A percentile compares a stretch with the other conserved stretches of the same genome.
Conservation (phyloP, 2,888 invertebrate species). For the Agonopterix alstromeriana region DNA sequence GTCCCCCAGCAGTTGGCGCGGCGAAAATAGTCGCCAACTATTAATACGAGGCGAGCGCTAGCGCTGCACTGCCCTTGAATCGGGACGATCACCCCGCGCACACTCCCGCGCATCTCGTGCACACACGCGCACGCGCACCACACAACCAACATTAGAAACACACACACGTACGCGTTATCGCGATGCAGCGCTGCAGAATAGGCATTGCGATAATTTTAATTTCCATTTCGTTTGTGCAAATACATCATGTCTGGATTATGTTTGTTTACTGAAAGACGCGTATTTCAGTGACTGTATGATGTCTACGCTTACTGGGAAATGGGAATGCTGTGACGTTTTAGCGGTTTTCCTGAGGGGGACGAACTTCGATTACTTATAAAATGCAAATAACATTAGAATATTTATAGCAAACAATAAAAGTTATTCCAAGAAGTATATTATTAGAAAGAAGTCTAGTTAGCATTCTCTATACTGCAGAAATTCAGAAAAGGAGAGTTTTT, state of each 20-base stretch:
- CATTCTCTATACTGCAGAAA: too few relatives aligned
- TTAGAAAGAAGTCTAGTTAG: too few relatives aligned
- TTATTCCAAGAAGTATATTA: too few relatives aligned
- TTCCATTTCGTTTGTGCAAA: slow-evolving; percentile 61
- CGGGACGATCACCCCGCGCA: slow-evolving; percentile 71
- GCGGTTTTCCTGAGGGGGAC: too few relatives aligned
- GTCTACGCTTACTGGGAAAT: too few relatives aligned
- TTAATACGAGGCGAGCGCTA: slow-evolving; percentile 69
- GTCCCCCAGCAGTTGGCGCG: slow-evolving; percentile 59
- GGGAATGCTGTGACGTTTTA: too few relatives aligned
- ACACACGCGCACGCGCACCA: slow-evolving; percentile 18
- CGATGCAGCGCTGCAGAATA: slow-evolving; percentile 62
- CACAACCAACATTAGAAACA: slow-evolving; percentile 14
- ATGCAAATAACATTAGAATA: too few relatives aligned
- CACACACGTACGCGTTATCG: slow-evolving; percentile 35
- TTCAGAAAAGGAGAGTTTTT: too few relatives aligned
- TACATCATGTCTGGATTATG: slow-evolving; percentile 1
- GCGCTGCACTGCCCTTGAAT: slow-evolving; percentile 74
- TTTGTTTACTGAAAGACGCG: slow-evolving; percentile 2
- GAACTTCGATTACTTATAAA: too few relatives aligned
- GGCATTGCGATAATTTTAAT: slow-evolving; percentile 57
- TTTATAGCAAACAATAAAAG: too few relatives aligned
- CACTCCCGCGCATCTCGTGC: slow-evolving; percentile 39
- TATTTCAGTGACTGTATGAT: too few relatives aligned
- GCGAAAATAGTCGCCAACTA: slow-evolving; percentile 74